Base-by-base conservation (phyloP, 1,140 invertebrate species). In the Pentalonia nigronervosa region DNA sequence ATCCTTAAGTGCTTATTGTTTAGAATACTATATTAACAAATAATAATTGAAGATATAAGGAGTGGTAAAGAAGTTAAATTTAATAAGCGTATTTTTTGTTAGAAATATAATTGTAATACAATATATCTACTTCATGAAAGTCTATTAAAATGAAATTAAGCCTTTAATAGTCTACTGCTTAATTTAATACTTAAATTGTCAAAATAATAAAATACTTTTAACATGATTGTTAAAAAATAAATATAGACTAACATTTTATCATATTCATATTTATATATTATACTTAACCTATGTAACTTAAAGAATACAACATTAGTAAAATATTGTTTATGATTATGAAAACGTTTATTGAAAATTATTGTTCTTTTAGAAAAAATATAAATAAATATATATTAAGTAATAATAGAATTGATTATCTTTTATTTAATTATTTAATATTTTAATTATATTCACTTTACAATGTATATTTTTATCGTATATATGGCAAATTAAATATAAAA, bases 11-110 rank as follows among this genome's bases (percentile, higher is more conserved):
- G 53, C 14, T 90, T 45, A 60, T 90, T 67, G 89, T 90, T 67
- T 90, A 60, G 34, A 45, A 60, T n/a, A n/a, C 53, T 60, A 25
- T 45, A 67, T 67, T 90, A 90, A 56, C 36, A 45, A 67, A 90
- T 90, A 60, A 60, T 90, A 90, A 90, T 90, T 90, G 53, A 90
- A 67, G 25, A 90, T 90, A 30, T 60, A 30, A 67, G 89, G 89
- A 60, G 89, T 90, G 89, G 89, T 60, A 60, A 20, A 90, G 8
- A 90, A 8, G 25, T 45, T 60, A 67, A 30, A 67, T 90, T 90
- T 30, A 60, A 90, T 90, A 41, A 60, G n/a, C 87, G 2, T 25
- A 25, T 30, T 41, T 89, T 56, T 20, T 36, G 21, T 89, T 50
- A 89, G n/a, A 56, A 89, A 56, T 88, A 41, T 41, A 89, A 89